phyloP scores from a whole-genome alignment of 92 coral and sea anemone species.

The Epizoanthus ramosus region DNA sequence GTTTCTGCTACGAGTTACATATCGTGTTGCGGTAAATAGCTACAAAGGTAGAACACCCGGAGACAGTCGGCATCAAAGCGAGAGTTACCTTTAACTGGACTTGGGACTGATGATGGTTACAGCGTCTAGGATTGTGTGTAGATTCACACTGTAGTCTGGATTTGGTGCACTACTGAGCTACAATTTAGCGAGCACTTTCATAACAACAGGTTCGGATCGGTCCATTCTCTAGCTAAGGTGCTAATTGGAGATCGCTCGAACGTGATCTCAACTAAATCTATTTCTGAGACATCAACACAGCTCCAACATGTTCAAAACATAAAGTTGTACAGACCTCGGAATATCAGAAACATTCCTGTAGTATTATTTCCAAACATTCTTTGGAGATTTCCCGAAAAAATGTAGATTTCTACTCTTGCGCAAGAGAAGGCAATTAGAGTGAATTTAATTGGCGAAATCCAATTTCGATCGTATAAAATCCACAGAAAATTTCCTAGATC shows the following conservation, averaged over 20 bases:
- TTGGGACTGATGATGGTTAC: background rate
- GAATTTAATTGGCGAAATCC: background rate
- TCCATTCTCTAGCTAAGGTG: background rate
- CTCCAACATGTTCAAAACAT: background rate
- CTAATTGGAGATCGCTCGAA: slow-evolving; percentile 10
- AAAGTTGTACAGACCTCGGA: background rate
- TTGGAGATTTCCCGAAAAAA: background rate
- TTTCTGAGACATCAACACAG: slow-evolving; percentile 1
- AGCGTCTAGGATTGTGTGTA: background rate
- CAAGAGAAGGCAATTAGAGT: background rate
- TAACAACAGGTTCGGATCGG: background rate
- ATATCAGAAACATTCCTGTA: slow-evolving; percentile 10
- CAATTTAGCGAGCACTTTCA: background rate
- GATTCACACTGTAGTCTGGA: background rate
- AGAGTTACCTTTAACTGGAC: slow-evolving; percentile 6
- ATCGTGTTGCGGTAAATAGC: background rate
- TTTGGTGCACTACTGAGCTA: too few relatives aligned
- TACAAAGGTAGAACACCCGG: background rate
- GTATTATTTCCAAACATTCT: background rate
- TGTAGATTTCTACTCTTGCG: background rate
- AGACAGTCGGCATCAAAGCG: background rate
- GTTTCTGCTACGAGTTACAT: background rate
- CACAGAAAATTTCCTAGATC: background rate
- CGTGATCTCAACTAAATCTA: slow-evolving; percentile 1
- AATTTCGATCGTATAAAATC: slow-evolving; percentile 1